A percentile compares a stretch with the other conserved stretches of the same genome.
These are phyloP conservation scores for Platorchestia sp. DNA, from an alignment of 1,140 invertebrate genomes.

Conservation along the genomic window DNA sequence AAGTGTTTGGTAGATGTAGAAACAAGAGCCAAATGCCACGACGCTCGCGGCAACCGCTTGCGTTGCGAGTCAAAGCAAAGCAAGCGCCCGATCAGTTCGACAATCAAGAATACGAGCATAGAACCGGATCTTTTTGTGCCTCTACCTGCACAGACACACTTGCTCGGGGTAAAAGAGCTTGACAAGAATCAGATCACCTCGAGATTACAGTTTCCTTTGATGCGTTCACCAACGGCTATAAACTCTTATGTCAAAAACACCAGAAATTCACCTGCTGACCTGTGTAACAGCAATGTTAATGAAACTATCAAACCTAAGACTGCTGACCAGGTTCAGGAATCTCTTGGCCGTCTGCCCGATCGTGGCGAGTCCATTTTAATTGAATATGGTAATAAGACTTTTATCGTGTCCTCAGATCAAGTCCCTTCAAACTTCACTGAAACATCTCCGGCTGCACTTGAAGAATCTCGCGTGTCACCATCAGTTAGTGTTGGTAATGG, in stretches of 20 bases:
- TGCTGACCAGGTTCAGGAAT: background rate
- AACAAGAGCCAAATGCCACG: background rate
- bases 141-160: background rate
- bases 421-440: background rate
- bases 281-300: background rate
- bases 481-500: background rate
- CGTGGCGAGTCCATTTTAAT: background rate
- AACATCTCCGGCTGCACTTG: background rate
- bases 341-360: background rate
- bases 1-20: background rate
- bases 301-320: background rate
- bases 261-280: background rate
- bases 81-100: background rate
- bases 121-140: background rate
- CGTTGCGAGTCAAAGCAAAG: background rate
- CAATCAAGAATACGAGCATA: background rate
- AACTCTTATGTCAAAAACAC: background rate
- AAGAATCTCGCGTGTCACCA: background rate
- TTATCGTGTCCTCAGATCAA: background rate
- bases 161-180: background rate
- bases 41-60: background rate
- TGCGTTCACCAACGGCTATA: background rate
- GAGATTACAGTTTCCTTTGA: background rate
- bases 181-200: background rate
- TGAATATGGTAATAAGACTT: background rate